Evolutionary conservation across 1,140 invertebrate species (phyloP), one percentile per base, ranked within the genome.

Genomic region (Aphaenogaster ashmeadi): DNA sequence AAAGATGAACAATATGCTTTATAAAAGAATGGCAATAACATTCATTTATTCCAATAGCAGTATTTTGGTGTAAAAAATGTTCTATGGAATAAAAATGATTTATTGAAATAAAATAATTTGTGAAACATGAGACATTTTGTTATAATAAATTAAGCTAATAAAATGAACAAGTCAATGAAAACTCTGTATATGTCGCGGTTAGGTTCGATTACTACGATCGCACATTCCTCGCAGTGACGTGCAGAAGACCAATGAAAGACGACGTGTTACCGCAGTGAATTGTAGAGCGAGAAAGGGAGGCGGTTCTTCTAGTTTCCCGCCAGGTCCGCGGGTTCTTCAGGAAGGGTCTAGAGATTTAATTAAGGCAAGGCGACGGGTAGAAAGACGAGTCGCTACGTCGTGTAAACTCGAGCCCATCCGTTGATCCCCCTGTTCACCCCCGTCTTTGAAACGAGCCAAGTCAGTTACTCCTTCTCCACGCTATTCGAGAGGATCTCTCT

Each of bases 291-390:
- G 75, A 83, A 54, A 77, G 62, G n/a, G 4, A 78, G 64, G 47
- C 44, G 62, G 60, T 89, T 84, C 83, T 87, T 87, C 89, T 88
- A 88, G 87, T 77, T 79, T 86, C 50, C 58, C 15, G 71, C 71
- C 86, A 84, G 74, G 74, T 41, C 66, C 83, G 74, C 87, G 72
- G 78, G 74, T 91, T 88, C 87, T 91, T 90, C 88, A 78, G 72
- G 81, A 90, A 92, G 90, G 91, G 91, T 92, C 87, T 88, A 91
- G 90, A 92, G 90, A 92, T 92, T 92, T 92, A 92, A 92, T 92
- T 92, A 92, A 92, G 89, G 91, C 79, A 84, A 86, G 89, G 79
- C 89, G 91, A 91, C 87, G 89, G 89, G 86, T 87, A 91, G 91
- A 90, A 89, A 92, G 91, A 89, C 85, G 89, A 92, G 89, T 90